Conservation (phyloP, 2,113 vertebrate genomes). For the Phylloscopus whistleri region DNA sequence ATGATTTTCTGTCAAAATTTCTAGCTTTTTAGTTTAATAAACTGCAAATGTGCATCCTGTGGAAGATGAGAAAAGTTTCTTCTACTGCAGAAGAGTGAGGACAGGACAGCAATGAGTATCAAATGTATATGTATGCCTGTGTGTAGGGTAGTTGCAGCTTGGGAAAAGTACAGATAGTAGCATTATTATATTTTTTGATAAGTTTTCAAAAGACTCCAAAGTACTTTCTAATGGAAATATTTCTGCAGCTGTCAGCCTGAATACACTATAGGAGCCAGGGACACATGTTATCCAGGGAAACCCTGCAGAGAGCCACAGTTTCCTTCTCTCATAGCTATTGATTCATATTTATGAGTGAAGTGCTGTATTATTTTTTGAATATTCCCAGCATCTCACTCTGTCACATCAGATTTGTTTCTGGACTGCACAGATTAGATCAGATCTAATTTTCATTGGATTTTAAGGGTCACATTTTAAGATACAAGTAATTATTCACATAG, state of each 20-base stretch:
- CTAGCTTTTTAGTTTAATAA: background rate
- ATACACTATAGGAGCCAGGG: too few relatives aligned
- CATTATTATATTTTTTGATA: background rate
- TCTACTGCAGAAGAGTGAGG: background rate
- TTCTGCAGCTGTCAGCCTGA: background rate
- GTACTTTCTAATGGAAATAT: background rate
- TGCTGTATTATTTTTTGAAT: background rate
- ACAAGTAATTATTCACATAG: background rate
- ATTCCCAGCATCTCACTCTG: background rate
- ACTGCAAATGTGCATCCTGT: background rate
- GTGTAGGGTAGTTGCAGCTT: background rate
- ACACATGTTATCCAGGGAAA: background rate
- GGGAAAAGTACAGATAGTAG: background rate
- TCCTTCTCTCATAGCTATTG: background rate
- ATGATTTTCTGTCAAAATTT: background rate
- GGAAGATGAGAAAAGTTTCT: background rate
- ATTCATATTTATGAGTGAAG: background rate
- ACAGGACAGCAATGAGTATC: background rate
- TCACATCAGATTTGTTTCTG: background rate
- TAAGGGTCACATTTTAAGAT: background rate
- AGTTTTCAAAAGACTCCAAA: background rate
- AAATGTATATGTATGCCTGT: background rate
- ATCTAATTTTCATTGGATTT: background rate
- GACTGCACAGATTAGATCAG: background rate
- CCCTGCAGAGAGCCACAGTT: background rate